Evolutionary conservation across 2,797 vertebrate genomes (phyloP), one percentile per base, ranked within the genome.

Genomic region (Aeoliscus strigatus): DNA sequence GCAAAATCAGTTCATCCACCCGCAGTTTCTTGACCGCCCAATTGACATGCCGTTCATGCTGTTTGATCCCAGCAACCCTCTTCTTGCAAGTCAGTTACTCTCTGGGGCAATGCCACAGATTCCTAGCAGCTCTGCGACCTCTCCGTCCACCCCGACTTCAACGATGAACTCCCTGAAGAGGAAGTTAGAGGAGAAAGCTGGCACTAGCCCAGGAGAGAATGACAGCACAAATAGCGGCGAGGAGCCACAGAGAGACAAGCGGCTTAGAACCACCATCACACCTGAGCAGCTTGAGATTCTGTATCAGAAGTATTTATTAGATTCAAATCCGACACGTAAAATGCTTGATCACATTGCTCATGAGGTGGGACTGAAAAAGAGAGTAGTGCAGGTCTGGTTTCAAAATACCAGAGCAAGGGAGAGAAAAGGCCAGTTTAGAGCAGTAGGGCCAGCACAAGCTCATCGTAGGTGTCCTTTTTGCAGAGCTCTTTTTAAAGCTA

Each of bases 301-400:
- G 21, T 99, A 99, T 79, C 96, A 98, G 69, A 99, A 99, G 64
- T 99, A 99, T 66, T 84, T 99, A 42, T 87, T 99, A 2, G 96
- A 99, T 79, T 99, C 96, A 53, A 99, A 99, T 71, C 95, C 96
- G 10, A 99, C 96, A 4, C 91, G 96, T 36, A 99, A 99, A 77
- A 99, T 99, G 96, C 82, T 99, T 54, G 96, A 99, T 74, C 96
- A 99, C 80, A 99, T 99, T 62, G 96, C 96, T 14, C 94, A 98
- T 33, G 96, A 99, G 70, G 96, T 99, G 69, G 96, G 96, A 60
- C 85, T 99, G 63, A 99, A 99, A 83, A 99, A 99, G 73, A 92
- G 96, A 0, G 96, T 99, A 26, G 96, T 99, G 13, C 96, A 99
- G 69, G 96, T 99, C 27, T 99, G 96, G 96, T 99, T 99, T 81